Base-by-base conservation (phyloP, 2,113 vertebrate genomes). In the Apodemus speciosus region DNA sequence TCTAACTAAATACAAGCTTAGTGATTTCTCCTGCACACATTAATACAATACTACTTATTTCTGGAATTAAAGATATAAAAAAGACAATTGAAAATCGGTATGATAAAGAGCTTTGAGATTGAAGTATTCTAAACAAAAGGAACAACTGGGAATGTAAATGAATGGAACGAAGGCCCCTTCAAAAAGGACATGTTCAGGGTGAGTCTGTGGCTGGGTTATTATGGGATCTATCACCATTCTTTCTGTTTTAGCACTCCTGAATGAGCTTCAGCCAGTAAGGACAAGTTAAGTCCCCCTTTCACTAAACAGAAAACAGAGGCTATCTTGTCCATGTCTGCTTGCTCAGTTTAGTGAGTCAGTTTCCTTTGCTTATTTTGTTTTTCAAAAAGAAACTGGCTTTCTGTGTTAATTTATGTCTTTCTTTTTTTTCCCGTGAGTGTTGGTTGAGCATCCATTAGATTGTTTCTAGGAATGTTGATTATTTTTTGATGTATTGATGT, bases 101-200 rank as follows among this genome's bases (percentile, higher is more conserved):
- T 25, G 6, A 43, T 51, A 30, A 69, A 81, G 6, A 11, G 1
- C 11, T 21, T 89, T 40, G 21, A 25, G 25, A 4, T 5, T 53
- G 3, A 8, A 27, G 2, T 68, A 62, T n/a, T n/a, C n/a, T 18
- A 27, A 38, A 51, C 60, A 56, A n/a, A 43, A 72, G 3, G 38
- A 43, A 27, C 1, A 10, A 11, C 3, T 9, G 53, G 4, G 16
- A 23, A 35, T 14, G 0, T 20, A 16, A 43, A 15, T 8, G 20
- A 38, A 15, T 35, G 0, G 1, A 7, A 2, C 27, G 0, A 11
- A 27, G 40, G 4, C 3, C 21, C 18, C 27, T 21, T 35, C 21
- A 0, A 18, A 8, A 72, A 6, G 14, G 16, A 0, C 5, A 18
- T 23, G 2, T 10, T 8, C 16, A 49, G 46, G 1, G 1, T 43